Evolutionary conservation across 2,888 invertebrate genomes (phyloP).

Genomic region (Sacculina carcini): DNA sequence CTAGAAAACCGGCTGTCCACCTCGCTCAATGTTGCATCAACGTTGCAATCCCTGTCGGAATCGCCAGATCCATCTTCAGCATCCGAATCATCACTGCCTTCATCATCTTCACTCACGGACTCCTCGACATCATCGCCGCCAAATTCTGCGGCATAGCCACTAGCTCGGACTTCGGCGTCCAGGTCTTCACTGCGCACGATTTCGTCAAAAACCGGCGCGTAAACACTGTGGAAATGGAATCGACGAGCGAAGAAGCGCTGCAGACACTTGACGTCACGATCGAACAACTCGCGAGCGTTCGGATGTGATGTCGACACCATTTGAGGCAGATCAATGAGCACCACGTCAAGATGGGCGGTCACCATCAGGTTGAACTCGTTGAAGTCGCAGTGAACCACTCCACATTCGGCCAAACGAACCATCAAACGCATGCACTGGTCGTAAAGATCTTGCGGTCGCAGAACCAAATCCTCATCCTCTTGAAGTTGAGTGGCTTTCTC

Average conservation of each 20-base stretch:
- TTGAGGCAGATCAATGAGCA: conserved; percentile 94
- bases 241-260: conserved; percentile 67
- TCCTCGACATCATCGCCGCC: conserved; percentile 33
- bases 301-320: conserved; percentile 85
- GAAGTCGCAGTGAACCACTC: conserved; percentile 95
- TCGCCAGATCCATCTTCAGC: too few species aligned
- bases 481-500: too few species aligned
- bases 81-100: conserved; percentile 15
- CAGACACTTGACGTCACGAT: conserved; percentile 80
- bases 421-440: conserved; percentile 84
- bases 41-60: too few species aligned
- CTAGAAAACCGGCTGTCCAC: too few species aligned
- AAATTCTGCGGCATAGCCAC: conserved; percentile 59
- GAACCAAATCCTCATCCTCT: conserved; percentile 38
- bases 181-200: conserved; percentile 29
- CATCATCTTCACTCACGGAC: conserved; percentile 17
- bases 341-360: conserved; percentile 43
- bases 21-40: too few species aligned
- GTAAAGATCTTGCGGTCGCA: too few species aligned
- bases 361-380: conserved; percentile 95
- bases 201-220: conserved; percentile 43
- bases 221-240: conserved; percentile 63
- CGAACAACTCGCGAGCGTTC: conserved; percentile 72
- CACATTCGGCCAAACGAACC: conserved; percentile 64
- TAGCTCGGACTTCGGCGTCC: conserved; percentile 69